A percentile compares a stretch with the other conserved stretches of the same genome.
phyloP scores from a whole-genome alignment of 2,797 vertebrate genomes.

The Sebastes elongatus region DNA sequence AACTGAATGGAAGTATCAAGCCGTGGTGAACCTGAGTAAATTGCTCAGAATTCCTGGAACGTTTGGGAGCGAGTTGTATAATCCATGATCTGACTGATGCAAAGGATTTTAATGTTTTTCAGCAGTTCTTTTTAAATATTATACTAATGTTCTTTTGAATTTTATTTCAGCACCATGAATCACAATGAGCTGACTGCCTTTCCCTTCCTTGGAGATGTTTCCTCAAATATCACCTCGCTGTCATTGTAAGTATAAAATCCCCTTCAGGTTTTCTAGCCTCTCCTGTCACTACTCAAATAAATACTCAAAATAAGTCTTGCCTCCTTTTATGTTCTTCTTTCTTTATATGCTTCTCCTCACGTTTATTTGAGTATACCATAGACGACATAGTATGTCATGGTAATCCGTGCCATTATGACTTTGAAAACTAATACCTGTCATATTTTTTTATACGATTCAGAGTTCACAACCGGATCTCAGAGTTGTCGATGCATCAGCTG shows the following conservation, averaged over 20 bases:
- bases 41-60: neutral
- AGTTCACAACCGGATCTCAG: constrained; percentile 91
- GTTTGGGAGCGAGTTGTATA: neutral
- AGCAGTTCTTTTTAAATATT: neutral
- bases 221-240: constrained; percentile 90
- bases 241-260: constrained; percentile 88
- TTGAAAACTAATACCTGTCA: neutral
- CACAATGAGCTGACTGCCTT: constrained; percentile 91
- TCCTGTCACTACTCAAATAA: neutral
- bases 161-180: constrained; percentile 90
- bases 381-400: neutral
- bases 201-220: constrained; percentile 90
- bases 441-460: constrained; percentile 71
- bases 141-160: neutral
- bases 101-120: neutral
- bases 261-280: neutral
- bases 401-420: neutral
- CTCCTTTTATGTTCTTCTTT: too few species aligned
- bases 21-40: neutral
- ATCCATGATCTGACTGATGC: neutral
- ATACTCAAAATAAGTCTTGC: neutral
- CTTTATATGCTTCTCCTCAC: too few species aligned
- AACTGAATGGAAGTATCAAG: neutral
- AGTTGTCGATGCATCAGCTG: constrained; percentile 87
- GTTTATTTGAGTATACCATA: neutral